phyloP scores from a whole-genome alignment of 2,113 vertebrate genomes.

The Phyllostomus hastatus region DNA sequence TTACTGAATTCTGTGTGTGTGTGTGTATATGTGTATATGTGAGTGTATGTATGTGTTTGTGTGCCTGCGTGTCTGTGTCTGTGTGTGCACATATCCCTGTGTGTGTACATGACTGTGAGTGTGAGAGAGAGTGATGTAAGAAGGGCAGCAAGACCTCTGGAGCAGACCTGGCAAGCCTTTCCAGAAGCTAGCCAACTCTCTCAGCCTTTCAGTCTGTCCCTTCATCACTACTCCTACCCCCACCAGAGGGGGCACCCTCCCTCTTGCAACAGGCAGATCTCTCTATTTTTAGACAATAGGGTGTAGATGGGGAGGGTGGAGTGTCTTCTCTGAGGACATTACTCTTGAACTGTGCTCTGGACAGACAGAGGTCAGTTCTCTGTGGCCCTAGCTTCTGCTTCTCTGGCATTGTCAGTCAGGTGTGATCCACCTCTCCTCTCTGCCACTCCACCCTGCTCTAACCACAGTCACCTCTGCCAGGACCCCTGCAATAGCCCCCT shows the following conservation, averaged over 20 bases:
- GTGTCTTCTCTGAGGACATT: not conserved
- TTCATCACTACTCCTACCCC: not conserved
- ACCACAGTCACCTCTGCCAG: not conserved
- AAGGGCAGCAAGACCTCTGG: not conserved
- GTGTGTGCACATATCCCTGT: not conserved
- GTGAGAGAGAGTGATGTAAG: not conserved
- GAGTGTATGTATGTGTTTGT: not conserved
- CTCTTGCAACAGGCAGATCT: not conserved
- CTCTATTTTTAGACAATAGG: not conserved
- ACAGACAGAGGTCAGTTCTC: not conserved
- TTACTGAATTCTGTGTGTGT: not conserved
- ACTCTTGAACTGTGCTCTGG: not conserved
- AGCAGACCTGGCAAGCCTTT: not conserved
- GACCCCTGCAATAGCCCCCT: too few species aligned
- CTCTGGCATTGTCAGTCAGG: not conserved
- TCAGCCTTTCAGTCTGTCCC: not conserved
- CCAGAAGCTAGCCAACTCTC: not conserved
- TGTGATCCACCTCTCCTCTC: too few species aligned
- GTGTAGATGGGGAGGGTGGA: not conserved
- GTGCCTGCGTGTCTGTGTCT: not conserved
- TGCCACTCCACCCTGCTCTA: not conserved
- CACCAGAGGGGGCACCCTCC: not conserved
- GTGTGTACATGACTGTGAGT: not conserved
- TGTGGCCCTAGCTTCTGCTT: not conserved
- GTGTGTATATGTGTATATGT: too few species aligned